These are phyloP conservation scores for Trypoxylon attenuatum DNA, from an alignment of 2,888 invertebrate genomes.

Conservation along the genomic window DNA sequence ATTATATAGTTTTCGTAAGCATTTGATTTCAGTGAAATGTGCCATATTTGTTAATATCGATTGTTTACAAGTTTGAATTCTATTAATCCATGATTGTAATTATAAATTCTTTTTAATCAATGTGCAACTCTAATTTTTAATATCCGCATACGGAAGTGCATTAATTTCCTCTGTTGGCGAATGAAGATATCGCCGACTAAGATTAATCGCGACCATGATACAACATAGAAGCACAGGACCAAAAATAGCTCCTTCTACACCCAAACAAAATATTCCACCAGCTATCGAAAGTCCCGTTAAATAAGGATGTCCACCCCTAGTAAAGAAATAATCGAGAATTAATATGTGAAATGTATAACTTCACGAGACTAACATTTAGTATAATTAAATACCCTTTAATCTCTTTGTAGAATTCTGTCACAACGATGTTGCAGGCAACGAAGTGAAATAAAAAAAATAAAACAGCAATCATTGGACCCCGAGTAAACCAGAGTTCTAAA, in stretches of 20 bases:
- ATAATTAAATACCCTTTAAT: slow-evolving; percentile 88
- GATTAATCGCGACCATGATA: slow-evolving; percentile 93
- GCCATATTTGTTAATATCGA: no score
- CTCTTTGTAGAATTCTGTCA: slow-evolving; percentile 97
- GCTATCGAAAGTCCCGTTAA: slow-evolving; percentile 97
- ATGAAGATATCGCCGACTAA: slow-evolving; percentile 74
- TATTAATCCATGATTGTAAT: neutral
- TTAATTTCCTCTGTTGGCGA: slow-evolving; percentile 79
- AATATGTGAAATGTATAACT: neutral
- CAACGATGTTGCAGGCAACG: slow-evolving; percentile 93
- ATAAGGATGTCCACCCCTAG: slow-evolving; percentile 95
- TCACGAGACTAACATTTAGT: neutral
- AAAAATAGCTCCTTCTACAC: slow-evolving; percentile 96
- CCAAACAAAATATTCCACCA: slow-evolving; percentile 97
- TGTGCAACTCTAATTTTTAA: slow-evolving; percentile 36
- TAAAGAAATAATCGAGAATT: neutral
- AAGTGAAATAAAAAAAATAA: slow-evolving; percentile 89
- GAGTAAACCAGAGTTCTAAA: slow-evolving; percentile 94
- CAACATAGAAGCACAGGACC: slow-evolving; percentile 96
- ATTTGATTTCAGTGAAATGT: no score
- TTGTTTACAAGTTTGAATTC: slow-evolving; percentile 3
- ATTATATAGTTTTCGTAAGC: neutral
- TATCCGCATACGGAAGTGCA: slow-evolving; percentile 55
- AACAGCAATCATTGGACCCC: slow-evolving; percentile 89
- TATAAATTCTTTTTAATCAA: slow-evolving; percentile 35